Evolutionary conservation across 2,888 invertebrate genomes (phyloP).

Genomic region (Mimas tiliae): DNA sequence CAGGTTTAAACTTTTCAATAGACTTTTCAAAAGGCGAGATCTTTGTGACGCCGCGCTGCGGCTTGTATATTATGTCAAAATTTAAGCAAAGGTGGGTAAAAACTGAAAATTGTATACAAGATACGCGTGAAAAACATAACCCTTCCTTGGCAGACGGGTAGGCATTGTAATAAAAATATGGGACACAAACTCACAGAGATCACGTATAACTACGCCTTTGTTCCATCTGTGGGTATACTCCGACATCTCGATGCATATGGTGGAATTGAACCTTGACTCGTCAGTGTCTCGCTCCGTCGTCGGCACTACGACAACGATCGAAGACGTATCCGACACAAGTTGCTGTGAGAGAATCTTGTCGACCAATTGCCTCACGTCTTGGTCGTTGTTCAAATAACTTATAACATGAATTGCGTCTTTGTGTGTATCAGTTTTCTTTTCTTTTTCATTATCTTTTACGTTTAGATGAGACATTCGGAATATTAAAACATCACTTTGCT

Average conservation of each 20-base stretch:
- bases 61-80: too few species aligned
- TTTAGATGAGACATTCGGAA: conserved; percentile 38
- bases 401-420: conserved; percentile 40
- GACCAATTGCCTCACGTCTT: conserved; percentile 43
- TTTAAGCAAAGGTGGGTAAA: background rate
- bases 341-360: conserved; percentile 44
- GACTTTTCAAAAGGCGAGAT: too few species aligned
- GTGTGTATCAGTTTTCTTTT: background rate
- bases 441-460: conserved; percentile 20
- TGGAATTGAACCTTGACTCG: conserved; percentile 43
- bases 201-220: conserved; percentile 23
- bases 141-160: too few species aligned
- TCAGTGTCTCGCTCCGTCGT: conserved; percentile 26
- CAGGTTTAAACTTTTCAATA: too few species aligned
- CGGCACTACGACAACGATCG: conserved; percentile 54
- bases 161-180: too few species aligned
- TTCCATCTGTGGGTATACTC: conserved; percentile 41
- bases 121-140: too few species aligned
- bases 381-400: conserved; percentile 42
- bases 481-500: conserved; percentile 31
- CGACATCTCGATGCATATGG: conserved; percentile 49
- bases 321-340: conserved; percentile 44
- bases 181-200: conserved; percentile 37
- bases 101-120: too few species aligned
- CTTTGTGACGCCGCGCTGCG: too few species aligned